A percentile compares a stretch with the other conserved stretches of the same genome.
phyloP scores from a whole-genome alignment of 2,113 vertebrate genomes.

The Calyptommatus sinebrachiatus region DNA sequence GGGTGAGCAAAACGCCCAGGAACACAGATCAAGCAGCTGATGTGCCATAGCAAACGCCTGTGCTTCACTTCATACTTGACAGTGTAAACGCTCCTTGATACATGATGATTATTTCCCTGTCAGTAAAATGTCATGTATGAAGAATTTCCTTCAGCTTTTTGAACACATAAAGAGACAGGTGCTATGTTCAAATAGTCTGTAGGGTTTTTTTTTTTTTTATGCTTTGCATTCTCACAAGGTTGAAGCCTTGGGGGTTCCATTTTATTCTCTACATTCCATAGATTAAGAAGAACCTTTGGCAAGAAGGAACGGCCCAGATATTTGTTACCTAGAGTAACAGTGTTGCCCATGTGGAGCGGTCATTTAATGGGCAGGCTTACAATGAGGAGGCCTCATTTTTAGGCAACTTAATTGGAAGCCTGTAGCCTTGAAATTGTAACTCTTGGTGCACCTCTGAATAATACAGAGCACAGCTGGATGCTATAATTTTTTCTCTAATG shows the following conservation, averaged over 20 bases:
- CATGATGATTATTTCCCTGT: not conserved
- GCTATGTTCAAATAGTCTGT: not conserved
- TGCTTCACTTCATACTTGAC: not conserved
- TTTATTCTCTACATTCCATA: not conserved
- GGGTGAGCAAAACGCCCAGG: not conserved
- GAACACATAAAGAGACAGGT: constrained; percentile 1
- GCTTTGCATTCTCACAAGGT: not conserved
- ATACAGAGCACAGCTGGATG: constrained; percentile 15
- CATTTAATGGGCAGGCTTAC: not conserved
- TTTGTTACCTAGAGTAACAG: constrained; percentile 5
- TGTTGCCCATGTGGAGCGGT: accelerated
- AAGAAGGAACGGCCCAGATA: not conserved
- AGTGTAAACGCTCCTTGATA: not conserved
- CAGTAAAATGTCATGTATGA: not conserved
- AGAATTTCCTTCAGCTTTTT: not conserved
- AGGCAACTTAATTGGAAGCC: not conserved
- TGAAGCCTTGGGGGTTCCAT: not conserved
- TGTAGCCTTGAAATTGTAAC: constrained; percentile 41
- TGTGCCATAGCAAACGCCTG: not conserved
- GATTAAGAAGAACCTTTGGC: not conserved
- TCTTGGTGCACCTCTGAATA: constrained; percentile 57
- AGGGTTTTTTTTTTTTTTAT: too few relatives aligned
- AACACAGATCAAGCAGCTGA: not conserved
- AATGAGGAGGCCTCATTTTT: constrained; percentile 2
- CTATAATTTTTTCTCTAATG: constrained; percentile 44